These are phyloP conservation scores for Tichodroma muraria DNA, from an alignment of 2,113 vertebrate species.

Conservation along the genomic window DNA sequence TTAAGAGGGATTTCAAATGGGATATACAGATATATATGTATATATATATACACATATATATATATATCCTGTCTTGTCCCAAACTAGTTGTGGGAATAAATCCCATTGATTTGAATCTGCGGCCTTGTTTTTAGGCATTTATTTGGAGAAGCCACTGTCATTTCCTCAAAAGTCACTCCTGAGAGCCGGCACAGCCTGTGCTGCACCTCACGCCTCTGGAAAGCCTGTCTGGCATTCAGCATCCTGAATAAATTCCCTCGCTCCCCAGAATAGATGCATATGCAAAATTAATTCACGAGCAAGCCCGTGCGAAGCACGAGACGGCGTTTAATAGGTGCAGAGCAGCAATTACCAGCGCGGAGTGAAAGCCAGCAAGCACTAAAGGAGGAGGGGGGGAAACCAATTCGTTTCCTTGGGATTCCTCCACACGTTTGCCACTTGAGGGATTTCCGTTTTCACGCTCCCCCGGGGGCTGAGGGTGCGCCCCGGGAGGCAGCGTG, in stretches of 20 bases:
- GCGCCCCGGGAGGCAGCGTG: neutral
- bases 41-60: neutral
- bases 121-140: neutral
- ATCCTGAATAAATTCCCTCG: neutral
- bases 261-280: neutral
- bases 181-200: fast-evolving
- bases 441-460: neutral
- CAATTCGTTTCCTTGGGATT: slow-evolving; percentile 25
- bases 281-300: slow-evolving; percentile 32
- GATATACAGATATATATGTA: neutral
- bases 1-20: neutral
- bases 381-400: neutral
- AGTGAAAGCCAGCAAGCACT: slow-evolving; percentile 20
- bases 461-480: neutral
- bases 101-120: neutral
- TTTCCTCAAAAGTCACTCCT: neutral
- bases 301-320: neutral
- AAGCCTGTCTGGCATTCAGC: neutral
- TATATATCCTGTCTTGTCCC: neutral
- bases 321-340: neutral
- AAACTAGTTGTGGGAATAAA: neutral
- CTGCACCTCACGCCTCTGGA: neutral
- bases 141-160: neutral
- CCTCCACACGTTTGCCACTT: neutral
- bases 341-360: slow-evolving; percentile 10